Conservation (phyloP, 2,888 invertebrate genomes). For the Amphimallon solstitiale region DNA sequence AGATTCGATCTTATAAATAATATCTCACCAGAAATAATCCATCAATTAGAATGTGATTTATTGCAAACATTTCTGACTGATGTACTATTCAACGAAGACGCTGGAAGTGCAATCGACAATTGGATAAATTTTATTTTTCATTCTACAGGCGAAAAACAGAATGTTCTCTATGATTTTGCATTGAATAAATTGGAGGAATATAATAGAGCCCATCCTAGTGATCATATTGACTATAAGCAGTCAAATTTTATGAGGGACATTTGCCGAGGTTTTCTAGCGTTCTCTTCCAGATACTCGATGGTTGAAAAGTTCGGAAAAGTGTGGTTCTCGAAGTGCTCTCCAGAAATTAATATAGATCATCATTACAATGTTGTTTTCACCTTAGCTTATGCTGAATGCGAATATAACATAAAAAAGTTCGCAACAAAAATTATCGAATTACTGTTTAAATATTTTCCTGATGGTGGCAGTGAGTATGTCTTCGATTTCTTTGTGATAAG, state of each 20-base stretch:
- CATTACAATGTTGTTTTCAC: too few species aligned
- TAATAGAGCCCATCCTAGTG: background rate
- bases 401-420: too few species aligned
- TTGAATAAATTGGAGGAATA: background rate
- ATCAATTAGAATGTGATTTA: background rate
- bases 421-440: background rate
- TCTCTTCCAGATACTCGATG: background rate
- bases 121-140: slow-evolving; percentile 9
- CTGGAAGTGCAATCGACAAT: too few species aligned
- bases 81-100: background rate
- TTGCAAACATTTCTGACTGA: slow-evolving; percentile 7
- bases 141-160: background rate
- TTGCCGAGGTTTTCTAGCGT: background rate
- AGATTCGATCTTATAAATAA: background rate
- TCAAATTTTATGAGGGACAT: background rate
- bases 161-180: slow-evolving; percentile 5
- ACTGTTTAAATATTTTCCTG: background rate
- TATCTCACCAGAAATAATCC: background rate
- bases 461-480: background rate
- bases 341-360: too few species aligned
- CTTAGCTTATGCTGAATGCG: too few species aligned
- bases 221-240: background rate
- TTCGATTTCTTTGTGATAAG: background rate
- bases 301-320: too few species aligned
- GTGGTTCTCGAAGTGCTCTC: too few species aligned